Evolutionary conservation across 2,888 invertebrate species (phyloP).

Genomic region (Caradrina kadenii): DNA sequence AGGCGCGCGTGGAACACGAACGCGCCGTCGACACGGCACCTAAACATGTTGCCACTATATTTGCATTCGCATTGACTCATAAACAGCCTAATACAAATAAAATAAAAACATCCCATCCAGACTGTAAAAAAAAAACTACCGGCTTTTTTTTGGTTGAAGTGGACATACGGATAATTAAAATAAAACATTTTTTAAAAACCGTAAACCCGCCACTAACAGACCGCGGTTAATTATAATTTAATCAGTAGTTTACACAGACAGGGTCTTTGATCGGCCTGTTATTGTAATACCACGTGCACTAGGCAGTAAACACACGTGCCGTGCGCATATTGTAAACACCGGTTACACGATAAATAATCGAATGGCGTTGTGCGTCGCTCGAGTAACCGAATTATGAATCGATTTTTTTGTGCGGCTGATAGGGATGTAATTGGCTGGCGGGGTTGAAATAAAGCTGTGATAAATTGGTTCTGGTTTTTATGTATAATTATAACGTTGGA

Average conservation of each 20-base stretch:
- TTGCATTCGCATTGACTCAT: too few species aligned
- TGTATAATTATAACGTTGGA: neutral
- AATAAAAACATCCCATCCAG: neutral
- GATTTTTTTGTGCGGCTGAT: conserved; percentile 32
- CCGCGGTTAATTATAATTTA: conserved; percentile 71
- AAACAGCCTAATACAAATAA: neutral
- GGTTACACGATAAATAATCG: conserved; percentile 72
- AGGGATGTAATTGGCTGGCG: conserved; percentile 25
- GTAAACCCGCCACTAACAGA: conserved; percentile 58
- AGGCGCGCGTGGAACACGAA: too few species aligned
- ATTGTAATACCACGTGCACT: conserved; percentile 81
- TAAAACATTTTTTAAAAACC: conserved; percentile 46
- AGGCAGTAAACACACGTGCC: conserved; percentile 76
- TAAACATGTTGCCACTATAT: too few species aligned
- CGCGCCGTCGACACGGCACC: too few species aligned
- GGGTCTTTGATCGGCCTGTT: conserved; percentile 85
- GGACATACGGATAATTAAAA: conserved; percentile 33
- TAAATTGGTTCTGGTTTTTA: neutral
- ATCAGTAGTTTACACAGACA: conserved; percentile 69
- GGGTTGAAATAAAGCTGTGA: conserved; percentile 24
- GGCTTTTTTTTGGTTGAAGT: conserved; percentile 47
- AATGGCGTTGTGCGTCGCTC: conserved; percentile 51
- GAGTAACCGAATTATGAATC: conserved; percentile 59
- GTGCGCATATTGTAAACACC: conserved; percentile 73
- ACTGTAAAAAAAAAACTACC: conserved; percentile 11